Conservation (phyloP, 1,140 invertebrate species). For the Cotesia vestalis region DNA sequence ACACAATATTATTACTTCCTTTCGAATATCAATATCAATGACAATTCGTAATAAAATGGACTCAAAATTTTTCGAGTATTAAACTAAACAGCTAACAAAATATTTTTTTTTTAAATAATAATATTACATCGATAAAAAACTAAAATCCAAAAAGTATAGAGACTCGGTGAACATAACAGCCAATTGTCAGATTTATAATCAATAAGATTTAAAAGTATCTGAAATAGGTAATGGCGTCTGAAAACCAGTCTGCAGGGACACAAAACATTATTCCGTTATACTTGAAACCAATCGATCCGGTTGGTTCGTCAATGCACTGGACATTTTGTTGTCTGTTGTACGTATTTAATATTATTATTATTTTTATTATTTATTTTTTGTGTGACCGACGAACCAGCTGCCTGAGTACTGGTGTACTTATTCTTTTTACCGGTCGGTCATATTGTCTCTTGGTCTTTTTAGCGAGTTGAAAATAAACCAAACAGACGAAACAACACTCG, state of each 20-base stretch:
- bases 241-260: not conserved
- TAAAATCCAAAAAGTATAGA: not conserved
- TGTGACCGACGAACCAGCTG: constrained; percentile 7
- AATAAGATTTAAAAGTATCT: constrained; percentile 24
- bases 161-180: no score
- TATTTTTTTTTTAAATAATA: no score
- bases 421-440: not conserved
- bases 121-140: no score
- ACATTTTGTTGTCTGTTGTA: no score
- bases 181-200: constrained; percentile 7
- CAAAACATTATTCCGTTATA: constrained; percentile 32
- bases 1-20: no score
- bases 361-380: no score
- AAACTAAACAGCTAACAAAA: no score
- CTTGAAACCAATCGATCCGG: constrained; percentile 33
- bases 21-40: no score
- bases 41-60: no score
- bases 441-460: constrained; percentile 29
- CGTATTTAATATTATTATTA: no score
- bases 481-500: not conserved
- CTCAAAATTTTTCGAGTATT: no score
- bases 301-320: constrained; percentile 24
- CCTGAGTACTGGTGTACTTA: constrained; percentile 3
- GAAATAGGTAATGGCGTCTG: constrained; percentile 29
- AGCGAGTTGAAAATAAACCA: not conserved